phyloP scores from a whole-genome alignment of 2,797 vertebrate genomes.

The Bovichtus variegatus region DNA sequence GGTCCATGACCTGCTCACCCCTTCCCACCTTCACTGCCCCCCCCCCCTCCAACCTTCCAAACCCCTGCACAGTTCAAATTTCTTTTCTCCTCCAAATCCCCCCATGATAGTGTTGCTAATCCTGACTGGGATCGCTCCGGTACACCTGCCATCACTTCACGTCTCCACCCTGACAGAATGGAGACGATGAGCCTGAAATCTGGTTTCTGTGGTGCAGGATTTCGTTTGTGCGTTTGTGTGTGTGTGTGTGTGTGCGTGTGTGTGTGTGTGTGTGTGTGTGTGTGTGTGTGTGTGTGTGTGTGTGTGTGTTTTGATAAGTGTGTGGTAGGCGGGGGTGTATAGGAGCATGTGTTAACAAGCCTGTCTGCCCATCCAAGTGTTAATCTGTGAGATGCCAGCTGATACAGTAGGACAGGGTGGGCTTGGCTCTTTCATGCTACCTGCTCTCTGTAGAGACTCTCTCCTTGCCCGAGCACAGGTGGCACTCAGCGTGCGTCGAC shows the following conservation, averaged over 20 bases:
- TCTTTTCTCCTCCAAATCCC: conserved; percentile 55
- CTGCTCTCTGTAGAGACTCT: conserved; percentile 66
- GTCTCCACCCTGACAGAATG: conserved; percentile 68
- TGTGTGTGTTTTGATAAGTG: no score
- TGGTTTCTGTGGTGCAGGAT: conserved; percentile 66
- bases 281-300: no score
- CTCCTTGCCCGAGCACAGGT: conserved; percentile 71
- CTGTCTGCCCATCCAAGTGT: conserved; percentile 78
- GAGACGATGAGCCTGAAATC: conserved; percentile 71
- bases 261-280: conserved; percentile 36
- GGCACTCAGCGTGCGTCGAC: conserved; percentile 67
- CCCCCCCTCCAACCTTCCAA: conserved; percentile 18
- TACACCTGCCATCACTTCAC: conserved; percentile 60
- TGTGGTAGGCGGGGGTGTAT: conserved; percentile 41
- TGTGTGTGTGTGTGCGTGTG: conserved; percentile 41
- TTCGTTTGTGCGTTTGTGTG: conserved; percentile 46
- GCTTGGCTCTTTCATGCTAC: conserved; percentile 67
- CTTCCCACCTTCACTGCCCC: background rate
- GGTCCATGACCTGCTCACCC: conserved; percentile 10
- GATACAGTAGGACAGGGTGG: conserved; percentile 70
- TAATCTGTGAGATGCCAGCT: conserved; percentile 76
- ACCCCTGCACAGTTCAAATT: conserved; percentile 44
- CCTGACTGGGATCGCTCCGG: conserved; percentile 65
- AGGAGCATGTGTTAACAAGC: conserved; percentile 80
- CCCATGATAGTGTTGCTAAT: conserved; percentile 75